Base-by-base conservation (phyloP, 35 echinoderm and acorn worm species). In the Heliocidaris tuberculata region DNA sequence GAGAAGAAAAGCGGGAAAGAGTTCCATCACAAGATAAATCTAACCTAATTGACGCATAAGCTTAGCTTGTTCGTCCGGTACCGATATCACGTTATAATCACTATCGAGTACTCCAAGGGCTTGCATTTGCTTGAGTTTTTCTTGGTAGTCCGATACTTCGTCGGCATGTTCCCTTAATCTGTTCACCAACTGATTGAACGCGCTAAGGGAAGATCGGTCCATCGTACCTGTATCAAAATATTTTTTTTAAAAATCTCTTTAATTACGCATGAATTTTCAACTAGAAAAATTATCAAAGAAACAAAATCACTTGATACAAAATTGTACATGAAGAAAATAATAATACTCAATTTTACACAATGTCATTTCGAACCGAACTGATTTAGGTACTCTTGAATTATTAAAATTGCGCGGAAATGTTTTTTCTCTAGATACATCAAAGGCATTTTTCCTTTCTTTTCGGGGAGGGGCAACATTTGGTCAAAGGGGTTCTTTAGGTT, bases 131-230 rank as follows among this genome's bases (percentile, higher is more conserved):
- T 93, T 49, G 31, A 93, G 91, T 59, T 93, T 59, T 31, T 59
- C 50, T 48, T 93, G 91, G 91, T 93, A 93, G 47, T 93, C 91
- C 6, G 91, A 47, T 48, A 93, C 50, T 31, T 93, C 91, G 8
- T 93, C 27, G 48, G 48, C 50, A 27, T 93, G 91, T 52, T 16
- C 7, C 49, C 31, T 15, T 59, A 93, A 93, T 48, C 91, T 52
- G 91, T 19, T 32, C 16, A 93, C 50, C n/a, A 93, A 30, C 29
- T n/a, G 91, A 59, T 59, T 59, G 50, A 93, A 93, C 31, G 91
- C 91, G 13, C 91, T 31, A 27, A 93, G 56, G 47, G 91, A 19
- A 13, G 91, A 52, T 50, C 91, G 31, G 12, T 93, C 91, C 9
- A 48, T 48, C 31, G n/a, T 30, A 48, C 87, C 87, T 89, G 87